Conservation (phyloP, 2,113 vertebrate species). For the Mastomys natalensis region DNA sequence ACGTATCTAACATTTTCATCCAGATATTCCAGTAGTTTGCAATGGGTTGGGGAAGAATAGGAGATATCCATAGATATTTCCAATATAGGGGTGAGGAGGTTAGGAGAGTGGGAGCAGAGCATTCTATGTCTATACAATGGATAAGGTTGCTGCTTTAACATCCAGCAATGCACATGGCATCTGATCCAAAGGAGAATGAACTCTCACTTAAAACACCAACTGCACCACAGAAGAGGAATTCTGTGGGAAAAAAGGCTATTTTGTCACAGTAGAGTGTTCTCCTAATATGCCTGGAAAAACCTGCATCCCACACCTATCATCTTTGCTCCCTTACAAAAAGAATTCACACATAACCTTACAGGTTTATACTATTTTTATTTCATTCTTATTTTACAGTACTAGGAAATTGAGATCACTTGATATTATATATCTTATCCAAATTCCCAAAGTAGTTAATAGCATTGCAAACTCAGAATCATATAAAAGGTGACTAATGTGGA, state of each 20-base stretch:
- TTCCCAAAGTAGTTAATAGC: neutral
- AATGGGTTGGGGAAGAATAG: neutral
- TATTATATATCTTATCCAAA: neutral
- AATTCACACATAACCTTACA: neutral
- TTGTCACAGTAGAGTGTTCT: neutral
- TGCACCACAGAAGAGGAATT: neutral
- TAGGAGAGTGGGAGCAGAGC: neutral
- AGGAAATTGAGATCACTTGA: neutral
- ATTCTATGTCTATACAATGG: slow-evolving; percentile 31
- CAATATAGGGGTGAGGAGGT: no score
- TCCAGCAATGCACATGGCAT: no score
- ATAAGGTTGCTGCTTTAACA: neutral
- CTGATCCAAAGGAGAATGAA: neutral
- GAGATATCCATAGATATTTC: neutral
- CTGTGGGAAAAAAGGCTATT: rapidly evolving
- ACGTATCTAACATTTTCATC: neutral
- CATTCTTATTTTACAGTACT: neutral
- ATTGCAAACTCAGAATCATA: neutral
- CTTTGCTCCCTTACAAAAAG: rapidly evolving
- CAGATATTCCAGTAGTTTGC: neutral
- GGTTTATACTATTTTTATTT: neutral
- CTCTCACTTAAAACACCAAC: neutral
- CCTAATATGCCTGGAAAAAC: neutral
- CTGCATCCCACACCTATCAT: no score
- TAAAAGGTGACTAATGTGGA: neutral